phyloP scores from a whole-genome alignment of 2,888 invertebrate species.

The Orthonychiurus folsomi region DNA sequence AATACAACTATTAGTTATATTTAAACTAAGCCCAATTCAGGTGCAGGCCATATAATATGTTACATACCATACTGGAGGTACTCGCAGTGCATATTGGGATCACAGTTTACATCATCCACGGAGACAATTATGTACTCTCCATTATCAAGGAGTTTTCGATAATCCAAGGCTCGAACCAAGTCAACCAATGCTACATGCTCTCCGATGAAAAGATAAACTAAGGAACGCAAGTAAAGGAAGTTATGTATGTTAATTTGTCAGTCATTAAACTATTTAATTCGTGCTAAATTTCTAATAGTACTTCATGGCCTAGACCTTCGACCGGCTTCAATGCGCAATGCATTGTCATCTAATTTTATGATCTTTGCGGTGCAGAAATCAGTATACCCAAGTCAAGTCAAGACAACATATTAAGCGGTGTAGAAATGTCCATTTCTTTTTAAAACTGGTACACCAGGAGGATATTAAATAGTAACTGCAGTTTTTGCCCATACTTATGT shows the following conservation, averaged over 20 bases:
- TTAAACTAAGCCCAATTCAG: neutral
- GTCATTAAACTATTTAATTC: neutral
- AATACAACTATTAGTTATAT: too few relatives aligned
- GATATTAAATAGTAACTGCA: too few relatives aligned
- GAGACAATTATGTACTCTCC: conserved; percentile 83
- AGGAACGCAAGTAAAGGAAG: conserved; percentile 34
- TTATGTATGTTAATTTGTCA: neutral
- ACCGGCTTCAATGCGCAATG: too few relatives aligned
- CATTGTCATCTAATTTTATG: too few relatives aligned
- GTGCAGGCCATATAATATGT: too few relatives aligned
- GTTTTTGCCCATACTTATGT: too few relatives aligned
- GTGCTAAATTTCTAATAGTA: neutral
- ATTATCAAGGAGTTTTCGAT: conserved; percentile 59
- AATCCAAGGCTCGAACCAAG: conserved; percentile 68
- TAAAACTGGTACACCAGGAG: too few relatives aligned
- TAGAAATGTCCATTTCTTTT: too few relatives aligned
- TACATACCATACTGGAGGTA: conserved; percentile 44
- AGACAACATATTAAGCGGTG: too few relatives aligned
- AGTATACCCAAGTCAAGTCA: too few relatives aligned
- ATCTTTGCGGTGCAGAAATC: too few relatives aligned
- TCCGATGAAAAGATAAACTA: conserved; percentile 86
- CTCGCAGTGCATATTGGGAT: conserved; percentile 54
- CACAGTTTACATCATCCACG: conserved; percentile 76
- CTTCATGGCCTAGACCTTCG: neutral
- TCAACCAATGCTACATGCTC: conserved; percentile 77